Evolutionary conservation across 2,888 invertebrate species (phyloP), one percentile per base, ranked within the genome.

Genomic region (Drosophila mettleri): DNA sequence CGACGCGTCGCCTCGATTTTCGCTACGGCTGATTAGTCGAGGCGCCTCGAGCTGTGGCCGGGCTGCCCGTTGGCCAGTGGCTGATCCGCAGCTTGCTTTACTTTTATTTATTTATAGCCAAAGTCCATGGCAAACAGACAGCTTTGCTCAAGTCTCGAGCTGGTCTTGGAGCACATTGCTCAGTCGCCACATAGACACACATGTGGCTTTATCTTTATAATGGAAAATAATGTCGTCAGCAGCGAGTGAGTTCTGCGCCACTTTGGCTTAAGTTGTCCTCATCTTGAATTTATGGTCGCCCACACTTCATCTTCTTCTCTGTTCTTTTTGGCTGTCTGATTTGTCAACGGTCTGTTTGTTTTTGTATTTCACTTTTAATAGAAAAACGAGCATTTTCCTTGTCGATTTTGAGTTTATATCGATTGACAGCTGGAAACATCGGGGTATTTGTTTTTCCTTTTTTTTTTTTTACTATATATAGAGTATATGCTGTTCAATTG

Each of bases 201-300:
- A 58, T 64, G 38, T 70, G 45, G 55, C 48, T 51, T 65, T 76
- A 66, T 73, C 63, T 61, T 63, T 76, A 46, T 84, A 82, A 82
- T 82, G 63, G 77, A 74, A 82, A 82, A 79, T 79, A 62, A 82
- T 83, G 80, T 82, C 57, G 70, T 48, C 31, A 49, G 53, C 55
- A 38, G 67, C 49, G 48, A 51, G 46, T 55, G 41, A 34, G 43
- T 39, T 51, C 62, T 62, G 59, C 22, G 14, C 27, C 51, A 45
- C 45, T 69, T 62, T 71, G 67, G 74, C 68, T 78, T 67, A 63
- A 61, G 67, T 33, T 75, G 71, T 71, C 72, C 60, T 49, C 43
- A 22, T 49, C 55, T 59, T 60, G 69, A 78, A 71, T 74, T 82
- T 69, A 69, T 81, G 64, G 71, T 48, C 14, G 45, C 54, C 29